Conservation (phyloP, 1,140 invertebrate species). For the Sitobion miscanthi region DNA sequence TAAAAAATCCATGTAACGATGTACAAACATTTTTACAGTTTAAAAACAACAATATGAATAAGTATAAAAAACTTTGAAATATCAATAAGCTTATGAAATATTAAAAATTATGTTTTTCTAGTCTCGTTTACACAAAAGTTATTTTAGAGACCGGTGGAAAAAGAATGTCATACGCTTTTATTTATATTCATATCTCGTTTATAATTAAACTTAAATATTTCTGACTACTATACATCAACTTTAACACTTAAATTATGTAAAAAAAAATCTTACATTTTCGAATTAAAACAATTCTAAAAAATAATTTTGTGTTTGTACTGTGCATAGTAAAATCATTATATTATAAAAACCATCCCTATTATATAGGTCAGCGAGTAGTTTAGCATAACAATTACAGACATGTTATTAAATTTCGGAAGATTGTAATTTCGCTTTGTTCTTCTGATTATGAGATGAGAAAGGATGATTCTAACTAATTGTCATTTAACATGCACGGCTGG, state of each 20-base stretch:
- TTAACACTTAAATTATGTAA: neutral
- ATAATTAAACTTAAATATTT: constrained; percentile 5
- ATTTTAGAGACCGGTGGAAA: too few species aligned
- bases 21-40: too few species aligned
- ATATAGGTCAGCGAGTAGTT: constrained; percentile 35
- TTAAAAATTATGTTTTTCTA: too few species aligned
- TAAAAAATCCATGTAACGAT: too few species aligned
- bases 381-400: constrained; percentile 52
- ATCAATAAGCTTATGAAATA: too few species aligned
- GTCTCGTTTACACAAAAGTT: too few species aligned
- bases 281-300: neutral
- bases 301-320: neutral
- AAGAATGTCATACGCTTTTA: neutral
- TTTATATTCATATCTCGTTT: neutral
- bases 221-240: neutral
- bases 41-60: too few species aligned
- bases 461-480: constrained; percentile 52
- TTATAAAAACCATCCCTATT: neutral
- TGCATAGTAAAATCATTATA: neutral
- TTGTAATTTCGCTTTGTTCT: constrained; percentile 43
- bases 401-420: constrained; percentile 41
- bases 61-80: too few species aligned
- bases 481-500: constrained; percentile 48
- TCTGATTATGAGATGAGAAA: constrained; percentile 32
- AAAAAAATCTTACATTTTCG: neutral